Conservation (phyloP, 2,113 vertebrate genomes). For the Vidua chalybeata region DNA sequence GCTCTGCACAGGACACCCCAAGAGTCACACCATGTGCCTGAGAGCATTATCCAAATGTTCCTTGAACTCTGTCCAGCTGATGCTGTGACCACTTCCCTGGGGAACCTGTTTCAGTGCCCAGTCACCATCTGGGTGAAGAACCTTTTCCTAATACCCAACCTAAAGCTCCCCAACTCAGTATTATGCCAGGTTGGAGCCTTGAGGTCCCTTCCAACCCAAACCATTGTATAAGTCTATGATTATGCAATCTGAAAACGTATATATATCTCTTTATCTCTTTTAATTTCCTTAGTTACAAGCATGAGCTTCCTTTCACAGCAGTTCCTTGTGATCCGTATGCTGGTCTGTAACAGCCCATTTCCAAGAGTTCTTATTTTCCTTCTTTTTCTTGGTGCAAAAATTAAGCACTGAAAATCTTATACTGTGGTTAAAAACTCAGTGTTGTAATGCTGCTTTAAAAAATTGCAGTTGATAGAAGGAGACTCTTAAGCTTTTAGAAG, state of each 20-base stretch:
- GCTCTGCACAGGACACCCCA: neutral
- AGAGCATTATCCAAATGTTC: neutral
- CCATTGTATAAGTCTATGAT: neutral
- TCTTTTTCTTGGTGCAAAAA: neutral
- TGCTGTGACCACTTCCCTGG: neutral
- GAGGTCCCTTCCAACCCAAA: neutral
- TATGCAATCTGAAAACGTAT: neutral
- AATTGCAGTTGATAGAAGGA: neutral
- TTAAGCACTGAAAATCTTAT: neutral
- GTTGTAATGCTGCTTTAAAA: neutral
- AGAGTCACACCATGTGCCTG: neutral
- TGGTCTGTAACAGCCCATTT: neutral
- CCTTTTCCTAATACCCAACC: neutral
- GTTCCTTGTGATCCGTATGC: neutral
- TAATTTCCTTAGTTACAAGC: neutral
- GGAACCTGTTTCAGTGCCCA: neutral
- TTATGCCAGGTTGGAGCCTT: neutral
- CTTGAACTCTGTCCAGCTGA: neutral
- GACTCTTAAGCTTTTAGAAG: neutral
- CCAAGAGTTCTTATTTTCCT: neutral
- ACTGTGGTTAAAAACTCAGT: neutral
- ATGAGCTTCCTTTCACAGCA: neutral
- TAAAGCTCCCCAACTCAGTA: neutral
- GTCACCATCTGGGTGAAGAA: neutral
- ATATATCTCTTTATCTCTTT: neutral